Evolutionary conservation across 92 coral and sea anemone species (phyloP).

Genomic region (Porites divaricata): DNA sequence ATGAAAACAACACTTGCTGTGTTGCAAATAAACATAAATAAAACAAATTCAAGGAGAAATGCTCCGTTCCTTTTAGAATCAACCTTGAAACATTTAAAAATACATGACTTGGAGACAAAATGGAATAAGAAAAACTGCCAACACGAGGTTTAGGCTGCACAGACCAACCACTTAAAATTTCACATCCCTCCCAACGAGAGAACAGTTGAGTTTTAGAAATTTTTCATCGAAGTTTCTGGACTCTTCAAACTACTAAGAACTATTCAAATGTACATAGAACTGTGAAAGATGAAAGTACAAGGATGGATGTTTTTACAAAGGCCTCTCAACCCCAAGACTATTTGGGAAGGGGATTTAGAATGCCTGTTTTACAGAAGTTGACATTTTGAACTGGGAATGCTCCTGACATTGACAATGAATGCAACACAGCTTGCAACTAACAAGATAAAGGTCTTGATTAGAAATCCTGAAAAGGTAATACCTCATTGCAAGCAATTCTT

Average conservation of each 20-base stretch:
- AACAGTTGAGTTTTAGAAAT: not conserved
- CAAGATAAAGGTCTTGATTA: not conserved
- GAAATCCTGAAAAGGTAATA: not conserved
- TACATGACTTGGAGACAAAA: not conserved
- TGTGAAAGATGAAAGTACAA: not conserved
- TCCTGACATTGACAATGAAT: not conserved
- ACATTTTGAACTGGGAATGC: not conserved
- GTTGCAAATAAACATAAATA: not conserved
- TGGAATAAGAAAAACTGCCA: conserved; percentile 1
- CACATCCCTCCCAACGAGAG: not conserved
- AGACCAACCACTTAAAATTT: not conserved
- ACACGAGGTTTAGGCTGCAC: not conserved
- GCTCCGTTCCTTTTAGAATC: too few species aligned
- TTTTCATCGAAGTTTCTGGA: not conserved
- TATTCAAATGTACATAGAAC: not conserved
- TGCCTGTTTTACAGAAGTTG: not conserved
- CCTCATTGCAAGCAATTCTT: not conserved
- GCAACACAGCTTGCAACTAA: not conserved
- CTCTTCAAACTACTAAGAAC: not conserved
- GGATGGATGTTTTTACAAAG: not conserved
- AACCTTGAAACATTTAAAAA: not conserved
- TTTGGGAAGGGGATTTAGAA: not conserved
- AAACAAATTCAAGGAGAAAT: not conserved
- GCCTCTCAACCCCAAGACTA: not conserved
- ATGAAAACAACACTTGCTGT: not conserved